Base-by-base conservation (phyloP, 2,113 vertebrate species). In the Hemicordylus capensis region DNA sequence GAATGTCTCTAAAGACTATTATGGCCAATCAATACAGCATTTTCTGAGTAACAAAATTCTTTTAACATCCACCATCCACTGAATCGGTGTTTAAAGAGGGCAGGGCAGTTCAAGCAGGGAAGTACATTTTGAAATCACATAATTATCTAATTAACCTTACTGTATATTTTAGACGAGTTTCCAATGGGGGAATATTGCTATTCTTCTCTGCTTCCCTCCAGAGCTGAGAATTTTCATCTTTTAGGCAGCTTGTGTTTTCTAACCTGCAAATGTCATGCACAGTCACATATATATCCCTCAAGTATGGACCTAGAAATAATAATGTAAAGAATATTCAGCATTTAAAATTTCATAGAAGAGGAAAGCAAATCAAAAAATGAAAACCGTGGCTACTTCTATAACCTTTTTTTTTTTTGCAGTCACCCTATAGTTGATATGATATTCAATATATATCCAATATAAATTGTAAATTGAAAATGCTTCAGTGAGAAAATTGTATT, bases 1-100 rank as follows among this genome's bases (percentile, higher is more conserved):
- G 88, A 94, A 92, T 89, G 90, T 93, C 91, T 74, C 83, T 54
- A 78, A 92, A 93, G 87, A 85, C 85, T 85, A 78, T 93, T 95
- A 92, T 1, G 10, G 37, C 91, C 86, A 80, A 88, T 95, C 93
- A 94, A 93, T 84, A 92, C 85, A 91, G 89, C 90, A 92, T 87
- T 89, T 84, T 93, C 88, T 83, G 89, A 37, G 61, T 85, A 93
- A 90, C 59, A 2, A 93, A 90, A 90, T 86, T 92, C 90, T 92
- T 91, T 93, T 92, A 93, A 93, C 89, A 88, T 81, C 61, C 90
- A 90, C 76, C 58, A 88, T 81, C 86, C 82, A 86, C 89, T 92
- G 90, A 95, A 92, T 92, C 83, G 81, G 1, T 34, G 85, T 92
- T 70, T 91, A 84, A 58, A 84, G 83, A 92, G 86, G 82, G 72